These are phyloP conservation scores for Lepidocolaptes lacrymiger DNA, from an alignment of 2,797 vertebrate species.

Conservation along the genomic window DNA sequence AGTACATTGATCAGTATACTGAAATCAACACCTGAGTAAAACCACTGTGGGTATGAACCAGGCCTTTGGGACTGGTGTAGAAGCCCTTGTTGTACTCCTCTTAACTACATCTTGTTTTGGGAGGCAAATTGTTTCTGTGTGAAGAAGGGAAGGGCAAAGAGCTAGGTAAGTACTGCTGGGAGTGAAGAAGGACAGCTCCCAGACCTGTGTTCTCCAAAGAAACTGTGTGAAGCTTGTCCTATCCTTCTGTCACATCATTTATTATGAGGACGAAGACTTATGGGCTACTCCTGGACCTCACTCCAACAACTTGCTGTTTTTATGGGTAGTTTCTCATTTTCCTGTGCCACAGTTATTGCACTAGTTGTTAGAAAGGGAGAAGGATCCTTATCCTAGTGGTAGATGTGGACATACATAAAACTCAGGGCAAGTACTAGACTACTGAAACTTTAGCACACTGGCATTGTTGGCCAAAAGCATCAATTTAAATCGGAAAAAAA, in stretches of 20 bases:
- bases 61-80: background rate
- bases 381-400: background rate
- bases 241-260: fast-evolving
- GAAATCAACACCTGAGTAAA: background rate
- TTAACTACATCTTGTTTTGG: background rate
- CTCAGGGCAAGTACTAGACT: background rate
- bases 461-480: background rate
- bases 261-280: background rate
- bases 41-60: background rate
- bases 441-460: background rate
- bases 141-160: background rate
- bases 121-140: background rate
- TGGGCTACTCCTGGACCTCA: background rate
- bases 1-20: too few species aligned
- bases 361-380: background rate
- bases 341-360: background rate
- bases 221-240: background rate
- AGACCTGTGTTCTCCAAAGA: background rate
- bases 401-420: background rate
- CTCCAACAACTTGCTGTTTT: background rate
- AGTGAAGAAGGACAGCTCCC: background rate
- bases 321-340: background rate
- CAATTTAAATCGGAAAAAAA: background rate
- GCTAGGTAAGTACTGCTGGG: background rate
- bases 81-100: background rate